Conservation (phyloP, 2,888 invertebrate genomes). For the Theristus sp. region DNA sequence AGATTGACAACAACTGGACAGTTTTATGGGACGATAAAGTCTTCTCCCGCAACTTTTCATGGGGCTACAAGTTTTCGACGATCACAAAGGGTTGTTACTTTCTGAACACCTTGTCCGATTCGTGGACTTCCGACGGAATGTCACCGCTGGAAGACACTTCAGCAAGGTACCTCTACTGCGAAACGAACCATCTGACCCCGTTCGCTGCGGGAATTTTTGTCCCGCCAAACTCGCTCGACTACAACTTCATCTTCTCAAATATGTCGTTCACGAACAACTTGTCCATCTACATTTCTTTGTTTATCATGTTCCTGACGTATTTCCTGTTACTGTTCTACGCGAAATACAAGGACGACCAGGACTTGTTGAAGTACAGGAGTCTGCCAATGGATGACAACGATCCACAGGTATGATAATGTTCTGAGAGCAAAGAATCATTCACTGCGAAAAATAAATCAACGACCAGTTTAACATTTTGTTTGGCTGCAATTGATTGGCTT, state of each 20-base stretch:
- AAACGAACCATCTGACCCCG: constrained; percentile 32
- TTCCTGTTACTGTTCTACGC: constrained; percentile 33
- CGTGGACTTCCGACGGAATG: constrained; percentile 26
- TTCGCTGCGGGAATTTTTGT: constrained; percentile 35
- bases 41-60: constrained; percentile 15
- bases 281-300: constrained; percentile 34
- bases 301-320: constrained; percentile 30
- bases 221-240: constrained; percentile 36
- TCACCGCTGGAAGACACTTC: constrained; percentile 7
- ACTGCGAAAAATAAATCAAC: no score
- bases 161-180: constrained; percentile 13
- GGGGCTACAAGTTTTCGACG: constrained; percentile 28
- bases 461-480: no score
- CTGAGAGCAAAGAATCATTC: neutral
- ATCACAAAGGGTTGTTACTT: constrained; percentile 31
- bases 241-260: constrained; percentile 35
- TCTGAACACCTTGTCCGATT: constrained; percentile 18
- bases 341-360: constrained; percentile 28
- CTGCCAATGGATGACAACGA: constrained; percentile 28
- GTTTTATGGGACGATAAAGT: neutral
- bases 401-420: constrained; percentile 6
- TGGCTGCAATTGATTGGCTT: no score
- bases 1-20: neutral
- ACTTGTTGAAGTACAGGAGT: constrained; percentile 19
- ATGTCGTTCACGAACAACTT: constrained; percentile 33